phyloP scores from a whole-genome alignment of 2,113 vertebrate species.

The Cebidichthys violaceus region DNA sequence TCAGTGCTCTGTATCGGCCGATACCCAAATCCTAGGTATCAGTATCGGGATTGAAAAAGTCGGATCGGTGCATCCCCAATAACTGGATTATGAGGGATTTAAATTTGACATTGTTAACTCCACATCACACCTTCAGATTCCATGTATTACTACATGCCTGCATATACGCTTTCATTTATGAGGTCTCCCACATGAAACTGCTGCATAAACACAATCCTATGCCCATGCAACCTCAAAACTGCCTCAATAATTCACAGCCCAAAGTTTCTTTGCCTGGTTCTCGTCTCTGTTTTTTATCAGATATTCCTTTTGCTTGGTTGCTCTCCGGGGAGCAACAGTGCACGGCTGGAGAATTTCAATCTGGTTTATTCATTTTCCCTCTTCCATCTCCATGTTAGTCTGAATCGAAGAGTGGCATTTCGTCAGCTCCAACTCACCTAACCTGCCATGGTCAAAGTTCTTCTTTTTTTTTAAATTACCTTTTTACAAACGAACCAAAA shows the following conservation, averaged over 20 bases:
- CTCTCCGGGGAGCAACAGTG: slow-evolving; percentile 61
- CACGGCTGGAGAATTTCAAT: slow-evolving; percentile 66
- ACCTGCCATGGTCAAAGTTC: slow-evolving; percentile 17
- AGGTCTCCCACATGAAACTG: slow-evolving; percentile 17
- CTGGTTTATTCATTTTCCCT: slow-evolving; percentile 61
- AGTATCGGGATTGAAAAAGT: neutral
- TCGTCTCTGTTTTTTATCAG: slow-evolving; percentile 76
- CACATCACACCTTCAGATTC: neutral
- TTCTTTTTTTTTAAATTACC: too few relatives aligned
- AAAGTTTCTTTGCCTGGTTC: slow-evolving; percentile 67
- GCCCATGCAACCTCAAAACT: slow-evolving; percentile 60
- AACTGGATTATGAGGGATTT: slow-evolving; percentile 21
- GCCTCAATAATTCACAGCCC: slow-evolving; percentile 79
- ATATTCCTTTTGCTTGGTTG: slow-evolving; percentile 80
- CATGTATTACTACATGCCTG: neutral
- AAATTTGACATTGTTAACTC: slow-evolving; percentile 16
- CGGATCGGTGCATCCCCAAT: neutral
- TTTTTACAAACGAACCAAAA: too few relatives aligned
- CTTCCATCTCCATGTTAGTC: slow-evolving; percentile 55
- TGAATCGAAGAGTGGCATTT: slow-evolving; percentile 62
- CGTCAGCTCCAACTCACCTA: slow-evolving; percentile 40
- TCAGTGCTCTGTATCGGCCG: neutral
- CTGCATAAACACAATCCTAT: slow-evolving; percentile 33
- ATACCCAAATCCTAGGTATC: neutral
- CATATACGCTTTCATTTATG: slow-evolving; percentile 31